These are phyloP conservation scores for Apis florea DNA, from an alignment of 1,140 invertebrate genomes.

Conservation along the genomic window DNA sequence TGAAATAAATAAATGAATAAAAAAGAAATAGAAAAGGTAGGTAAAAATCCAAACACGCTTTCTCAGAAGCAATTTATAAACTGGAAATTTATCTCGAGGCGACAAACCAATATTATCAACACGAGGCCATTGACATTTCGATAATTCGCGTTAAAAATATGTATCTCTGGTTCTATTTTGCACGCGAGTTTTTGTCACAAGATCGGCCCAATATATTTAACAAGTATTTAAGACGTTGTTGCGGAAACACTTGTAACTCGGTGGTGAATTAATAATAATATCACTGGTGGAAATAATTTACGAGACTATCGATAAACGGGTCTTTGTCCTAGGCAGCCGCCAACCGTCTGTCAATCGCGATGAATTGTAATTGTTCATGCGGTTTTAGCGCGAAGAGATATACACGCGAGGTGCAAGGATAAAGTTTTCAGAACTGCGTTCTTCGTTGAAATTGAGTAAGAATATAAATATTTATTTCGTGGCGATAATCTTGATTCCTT, in stretches of 20 bases:
- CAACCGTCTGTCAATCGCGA: background rate
- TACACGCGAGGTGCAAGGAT: too few relatives aligned
- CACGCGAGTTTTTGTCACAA: too few relatives aligned
- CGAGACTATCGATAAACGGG: conserved; percentile 23
- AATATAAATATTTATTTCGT: too few relatives aligned
- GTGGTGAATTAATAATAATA: conserved; percentile 18
- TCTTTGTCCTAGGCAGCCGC: conserved; percentile 14
- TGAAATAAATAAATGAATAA: background rate
- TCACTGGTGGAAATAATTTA: conserved; percentile 26
- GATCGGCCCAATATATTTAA: background rate
- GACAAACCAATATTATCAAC: background rate
- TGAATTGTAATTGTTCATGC: conserved; percentile 28
- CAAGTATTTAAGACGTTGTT: background rate
- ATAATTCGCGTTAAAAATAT: conserved; percentile 1
- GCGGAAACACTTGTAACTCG: conserved; percentile 4
- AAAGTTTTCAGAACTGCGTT: too few relatives aligned
- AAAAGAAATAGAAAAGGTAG: background rate
- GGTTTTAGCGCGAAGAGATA: too few relatives aligned
- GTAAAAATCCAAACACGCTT: background rate
- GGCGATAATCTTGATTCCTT: too few relatives aligned
- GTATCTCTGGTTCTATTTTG: background rate
- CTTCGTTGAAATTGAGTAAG: too few relatives aligned
- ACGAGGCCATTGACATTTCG: conserved; percentile 1
- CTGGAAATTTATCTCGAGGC: background rate
- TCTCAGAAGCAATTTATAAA: background rate